phyloP scores from a whole-genome alignment of 2,888 invertebrate genomes.

The Xanthorhoe designata region DNA sequence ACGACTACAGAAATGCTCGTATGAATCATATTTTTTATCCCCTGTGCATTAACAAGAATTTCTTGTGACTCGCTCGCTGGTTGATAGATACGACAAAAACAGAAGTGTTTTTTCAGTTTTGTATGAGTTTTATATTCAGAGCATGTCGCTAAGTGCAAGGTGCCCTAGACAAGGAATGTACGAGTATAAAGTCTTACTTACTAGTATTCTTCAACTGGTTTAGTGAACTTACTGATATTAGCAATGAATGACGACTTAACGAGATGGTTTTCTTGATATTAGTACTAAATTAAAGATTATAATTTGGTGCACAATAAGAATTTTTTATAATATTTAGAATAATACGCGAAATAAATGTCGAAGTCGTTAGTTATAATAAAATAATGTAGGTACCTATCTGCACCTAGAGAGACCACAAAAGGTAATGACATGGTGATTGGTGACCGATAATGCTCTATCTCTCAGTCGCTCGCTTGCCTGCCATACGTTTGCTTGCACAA shows the following conservation, averaged over 20 bases:
- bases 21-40: conserved; percentile 48
- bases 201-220: no score
- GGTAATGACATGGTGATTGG: conserved; percentile 75
- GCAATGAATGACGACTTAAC: no score
- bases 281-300: no score
- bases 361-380: neutral
- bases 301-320: no score
- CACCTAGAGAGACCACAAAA: conserved; percentile 21
- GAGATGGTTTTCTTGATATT: no score
- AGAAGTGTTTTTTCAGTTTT: neutral
- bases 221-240: no score
- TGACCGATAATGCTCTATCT: conserved; percentile 59
- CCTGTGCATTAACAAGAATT: conserved; percentile 36
- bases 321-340: no score
- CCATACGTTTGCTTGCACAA: conserved; percentile 63
- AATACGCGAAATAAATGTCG: neutral
- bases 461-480: conserved; percentile 44
- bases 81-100: conserved; percentile 28
- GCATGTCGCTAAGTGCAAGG: neutral
- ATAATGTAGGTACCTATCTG: neutral
- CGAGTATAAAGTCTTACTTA: no score
- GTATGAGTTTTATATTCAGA: neutral
- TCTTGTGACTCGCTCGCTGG: conserved; percentile 29
- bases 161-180: no score
- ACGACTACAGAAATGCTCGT: conserved; percentile 6